Evolutionary conservation across 37 sponge, comb jelly and placozoan genomes (phyloP).

Genomic region (Ephydatia muelleri): DNA sequence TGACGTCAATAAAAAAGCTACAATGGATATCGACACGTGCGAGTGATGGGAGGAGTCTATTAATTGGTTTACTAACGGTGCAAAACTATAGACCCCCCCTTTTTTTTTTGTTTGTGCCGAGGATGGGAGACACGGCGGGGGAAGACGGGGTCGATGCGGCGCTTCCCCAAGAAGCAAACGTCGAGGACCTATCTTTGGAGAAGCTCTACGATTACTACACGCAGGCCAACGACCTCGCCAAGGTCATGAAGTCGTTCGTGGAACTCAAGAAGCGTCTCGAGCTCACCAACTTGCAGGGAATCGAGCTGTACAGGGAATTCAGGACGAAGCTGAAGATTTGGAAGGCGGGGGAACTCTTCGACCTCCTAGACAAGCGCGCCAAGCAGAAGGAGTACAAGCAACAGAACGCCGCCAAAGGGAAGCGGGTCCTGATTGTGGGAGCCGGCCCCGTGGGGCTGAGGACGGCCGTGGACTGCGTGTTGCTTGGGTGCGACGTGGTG

Average conservation of each 20-base stretch:
- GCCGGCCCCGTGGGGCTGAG: slow-evolving; percentile 86
- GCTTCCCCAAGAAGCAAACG: neutral
- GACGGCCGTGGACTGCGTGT: slow-evolving; percentile 73
- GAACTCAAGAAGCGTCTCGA: slow-evolving; percentile 33
- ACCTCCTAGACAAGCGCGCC: slow-evolving; percentile 68
- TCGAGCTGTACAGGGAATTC: slow-evolving; percentile 47
- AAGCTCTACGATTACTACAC: slow-evolving; percentile 44
- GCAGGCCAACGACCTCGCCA: slow-evolving; percentile 5
- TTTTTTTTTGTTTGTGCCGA: neutral
- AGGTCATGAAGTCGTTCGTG: slow-evolving; percentile 22
- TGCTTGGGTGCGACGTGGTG: slow-evolving; percentile 77
- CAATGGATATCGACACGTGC: too few relatives aligned
- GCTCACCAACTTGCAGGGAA: slow-evolving; percentile 15
- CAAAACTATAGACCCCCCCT: too few relatives aligned
- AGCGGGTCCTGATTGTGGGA: slow-evolving; percentile 57
- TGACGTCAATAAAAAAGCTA: too few relatives aligned
- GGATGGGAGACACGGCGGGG: neutral
- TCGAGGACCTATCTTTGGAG: slow-evolving; percentile 6
- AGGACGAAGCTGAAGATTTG: slow-evolving; percentile 64
- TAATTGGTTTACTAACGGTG: neutral
- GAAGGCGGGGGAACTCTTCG: slow-evolving; percentile 70
- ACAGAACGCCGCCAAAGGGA: slow-evolving; percentile 43
- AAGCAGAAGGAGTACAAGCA: slow-evolving; percentile 51
- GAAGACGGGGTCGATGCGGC: neutral
- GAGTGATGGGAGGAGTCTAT: neutral